Base-by-base conservation (phyloP, 2,797 vertebrate species). In the Sebastes vulpes region DNA sequence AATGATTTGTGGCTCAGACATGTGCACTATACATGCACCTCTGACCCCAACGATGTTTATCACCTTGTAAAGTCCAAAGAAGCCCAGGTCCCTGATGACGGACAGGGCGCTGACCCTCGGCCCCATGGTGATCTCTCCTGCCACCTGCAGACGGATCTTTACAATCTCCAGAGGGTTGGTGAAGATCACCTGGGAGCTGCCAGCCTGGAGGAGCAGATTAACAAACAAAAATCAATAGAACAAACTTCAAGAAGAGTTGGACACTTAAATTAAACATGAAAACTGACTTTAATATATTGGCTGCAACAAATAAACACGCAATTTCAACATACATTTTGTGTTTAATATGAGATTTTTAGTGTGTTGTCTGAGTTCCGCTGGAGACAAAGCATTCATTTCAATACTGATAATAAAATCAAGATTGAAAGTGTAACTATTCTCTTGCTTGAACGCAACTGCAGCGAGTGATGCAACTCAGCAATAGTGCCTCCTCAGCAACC, bases 151-250 rank as follows among this genome's bases (percentile, higher is more conserved):
- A 68, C 97, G 95, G 89, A 98, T 97, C 94, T 98, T 98, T 78
- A 98, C 97, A 12, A 98, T 98, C 95, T 98, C 97, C 93, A 98
- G 78, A n/a, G 97, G 97, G 87, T 98, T 98, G 78, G 97, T 97
- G 92, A 98, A 98, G 89, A 98, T 97, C 79, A 98, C 97, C 91
- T 98, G 97, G 69, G 97, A 98, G 66, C 96, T 97, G 73, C 97
- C 97, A 50, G 97, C 97, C 97, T 98, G 93, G 35, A 89, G 89
- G 70, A 48, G 32, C 60, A 87, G n/a, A 32, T 18, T 60, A n/a
- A 69, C 21, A 35, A 25, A 54, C 42, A 29, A 3, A 65, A 54
- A 64, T 12, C 16, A 46, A 48, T 10, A 3, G 1, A 14, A 8
- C 4, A 0, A 26, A 60, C 1, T 21, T 35, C 4, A 54, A 64